Evolutionary conservation across 2,888 invertebrate species (phyloP).

Genomic region (Heteropelma amictum): DNA sequence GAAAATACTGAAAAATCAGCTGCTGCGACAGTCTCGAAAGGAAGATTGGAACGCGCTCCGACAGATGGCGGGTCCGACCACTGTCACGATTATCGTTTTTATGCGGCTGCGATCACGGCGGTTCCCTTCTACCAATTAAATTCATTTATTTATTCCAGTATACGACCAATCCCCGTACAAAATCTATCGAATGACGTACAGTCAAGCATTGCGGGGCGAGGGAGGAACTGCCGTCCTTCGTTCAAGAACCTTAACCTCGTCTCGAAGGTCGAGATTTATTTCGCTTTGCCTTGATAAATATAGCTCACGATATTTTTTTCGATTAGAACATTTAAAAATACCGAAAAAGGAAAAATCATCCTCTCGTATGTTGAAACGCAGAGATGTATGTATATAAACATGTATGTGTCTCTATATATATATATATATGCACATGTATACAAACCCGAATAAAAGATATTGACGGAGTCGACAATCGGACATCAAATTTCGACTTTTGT

Average conservation of each 20-base stretch:
- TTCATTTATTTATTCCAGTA: no score
- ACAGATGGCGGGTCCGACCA: no score
- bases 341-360: no score
- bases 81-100: not conserved
- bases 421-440: not conserved
- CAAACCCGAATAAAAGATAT: not conserved
- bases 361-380: no score
- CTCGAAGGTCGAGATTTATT: conserved; percentile 4
- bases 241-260: conserved; percentile 46
- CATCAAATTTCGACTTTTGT: not conserved
- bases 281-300: not conserved
- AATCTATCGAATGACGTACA: not conserved
- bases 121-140: no score
- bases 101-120: conserved; percentile 9
- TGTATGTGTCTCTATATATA: not conserved
- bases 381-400: not conserved
- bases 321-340: no score
- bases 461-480: not conserved
- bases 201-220: not conserved
- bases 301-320: no score
- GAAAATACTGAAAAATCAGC: conserved; percentile 63
- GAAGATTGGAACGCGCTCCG: no score
- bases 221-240: conserved; percentile 8
- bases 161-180: not conserved
- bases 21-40: no score